These are phyloP conservation scores for Microtus montanus DNA, from an alignment of 2,113 vertebrate species.

Conservation along the genomic window DNA sequence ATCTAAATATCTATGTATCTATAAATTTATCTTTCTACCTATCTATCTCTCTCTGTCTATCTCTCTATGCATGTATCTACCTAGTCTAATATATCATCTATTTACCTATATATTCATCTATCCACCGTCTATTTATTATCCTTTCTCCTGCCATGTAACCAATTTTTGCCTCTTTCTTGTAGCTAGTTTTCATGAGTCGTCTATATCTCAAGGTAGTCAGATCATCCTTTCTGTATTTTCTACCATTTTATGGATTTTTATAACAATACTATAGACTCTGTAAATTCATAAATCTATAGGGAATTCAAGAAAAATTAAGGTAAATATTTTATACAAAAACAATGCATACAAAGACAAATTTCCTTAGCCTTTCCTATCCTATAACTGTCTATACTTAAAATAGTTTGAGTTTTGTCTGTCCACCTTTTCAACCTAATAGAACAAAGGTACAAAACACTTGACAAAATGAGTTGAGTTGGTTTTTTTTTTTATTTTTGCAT, in stretches of 20 bases:
- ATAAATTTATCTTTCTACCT: neutral
- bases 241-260: neutral
- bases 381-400: neutral
- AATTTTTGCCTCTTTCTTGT: neutral
- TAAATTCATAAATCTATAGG: neutral
- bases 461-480: neutral
- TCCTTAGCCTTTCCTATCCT: neutral
- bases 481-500: neutral
- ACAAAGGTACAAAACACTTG: neutral
- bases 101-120: neutral
- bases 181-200: neutral
- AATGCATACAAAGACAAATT: neutral
- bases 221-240: neutral
- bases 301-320: neutral
- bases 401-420: neutral
- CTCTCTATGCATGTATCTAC: neutral
- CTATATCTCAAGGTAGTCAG: neutral
- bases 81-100: neutral
- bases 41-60: neutral
- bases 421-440: neutral
- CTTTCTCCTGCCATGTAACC: neutral
- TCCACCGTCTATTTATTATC: neutral
- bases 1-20: neutral
- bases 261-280: neutral
- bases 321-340: neutral